Conservation (phyloP, 1,140 invertebrate species). For the Oncopeltus fasciatus region DNA sequence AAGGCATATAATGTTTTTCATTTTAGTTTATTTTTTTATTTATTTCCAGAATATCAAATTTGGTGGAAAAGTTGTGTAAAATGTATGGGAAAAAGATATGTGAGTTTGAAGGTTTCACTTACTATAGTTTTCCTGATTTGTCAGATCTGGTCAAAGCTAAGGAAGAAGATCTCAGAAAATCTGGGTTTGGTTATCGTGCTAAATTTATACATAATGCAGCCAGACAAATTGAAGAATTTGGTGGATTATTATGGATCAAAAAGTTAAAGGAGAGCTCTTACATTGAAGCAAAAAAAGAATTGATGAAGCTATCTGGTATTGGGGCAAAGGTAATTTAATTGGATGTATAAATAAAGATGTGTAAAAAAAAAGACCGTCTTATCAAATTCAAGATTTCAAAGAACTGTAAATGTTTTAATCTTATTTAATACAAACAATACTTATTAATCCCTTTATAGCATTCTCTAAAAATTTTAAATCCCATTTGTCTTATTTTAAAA, state of each 20-base stretch:
- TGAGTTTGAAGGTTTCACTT: slow-evolving; percentile 44
- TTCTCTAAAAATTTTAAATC: too few relatives aligned
- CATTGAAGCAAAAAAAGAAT: slow-evolving; percentile 48
- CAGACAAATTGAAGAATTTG: slow-evolving; percentile 45
- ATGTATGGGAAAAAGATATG: slow-evolving; percentile 68
- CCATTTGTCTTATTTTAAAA: too few relatives aligned
- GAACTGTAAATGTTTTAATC: too few relatives aligned
- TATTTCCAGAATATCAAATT: slow-evolving; percentile 67
- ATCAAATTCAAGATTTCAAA: too few relatives aligned
- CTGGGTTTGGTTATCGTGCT: slow-evolving; percentile 87
- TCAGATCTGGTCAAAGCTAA: slow-evolving; percentile 40
- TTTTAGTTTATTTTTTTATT: slow-evolving; percentile 22
- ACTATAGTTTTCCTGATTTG: slow-evolving; percentile 70
- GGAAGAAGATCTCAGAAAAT: slow-evolving; percentile 51
- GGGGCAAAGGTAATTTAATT: slow-evolving; percentile 59
- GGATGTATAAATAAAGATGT: too few relatives aligned
- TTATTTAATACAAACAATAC: too few relatives aligned
- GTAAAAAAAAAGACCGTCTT: too few relatives aligned
- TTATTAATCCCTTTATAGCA: too few relatives aligned
- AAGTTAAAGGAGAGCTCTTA: slow-evolving; percentile 52
- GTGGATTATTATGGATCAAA: slow-evolving; percentile 55
- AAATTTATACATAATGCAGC: slow-evolving; percentile 68
- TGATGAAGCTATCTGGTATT: slow-evolving; percentile 69
- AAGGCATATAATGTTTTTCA: neutral
- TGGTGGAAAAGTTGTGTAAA: slow-evolving; percentile 81